A percentile compares a stretch with the other conserved stretches of the same genome.
phyloP scores from a whole-genome alignment of 2,888 invertebrate species.

The Spisula subtruncata region DNA sequence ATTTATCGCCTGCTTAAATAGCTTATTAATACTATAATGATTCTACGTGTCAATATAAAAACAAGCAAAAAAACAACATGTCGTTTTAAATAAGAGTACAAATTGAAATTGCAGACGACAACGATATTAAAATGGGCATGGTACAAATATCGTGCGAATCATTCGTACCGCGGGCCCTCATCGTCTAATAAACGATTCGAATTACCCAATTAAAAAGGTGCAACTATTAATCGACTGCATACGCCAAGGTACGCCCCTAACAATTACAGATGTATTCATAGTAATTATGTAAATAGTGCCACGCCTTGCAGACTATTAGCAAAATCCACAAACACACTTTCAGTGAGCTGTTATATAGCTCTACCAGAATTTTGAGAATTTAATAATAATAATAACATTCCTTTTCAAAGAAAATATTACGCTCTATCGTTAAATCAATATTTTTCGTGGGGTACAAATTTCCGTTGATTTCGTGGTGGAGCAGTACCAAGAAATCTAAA shows the following conservation, averaged over 20 bases:
- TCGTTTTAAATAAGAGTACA: background rate
- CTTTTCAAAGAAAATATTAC: background rate
- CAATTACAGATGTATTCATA: constrained; percentile 25
- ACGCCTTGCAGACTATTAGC: constrained; percentile 26
- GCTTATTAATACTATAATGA: background rate
- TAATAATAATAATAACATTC: constrained; percentile 6
- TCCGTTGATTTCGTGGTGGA: no score
- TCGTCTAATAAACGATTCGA: background rate
- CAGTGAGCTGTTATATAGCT: no score
- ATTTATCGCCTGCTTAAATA: background rate
- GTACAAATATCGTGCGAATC: background rate
- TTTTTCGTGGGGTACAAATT: no score
- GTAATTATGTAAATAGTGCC: constrained; percentile 39
- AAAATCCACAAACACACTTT: background rate
- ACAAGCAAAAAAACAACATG: background rate
- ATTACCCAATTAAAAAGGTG: constrained; percentile 36
- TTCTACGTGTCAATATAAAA: background rate
- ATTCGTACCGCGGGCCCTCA: background rate
- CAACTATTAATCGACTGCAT: constrained; percentile 14
- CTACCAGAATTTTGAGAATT: background rate
- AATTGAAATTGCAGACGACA: background rate
- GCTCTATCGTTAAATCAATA: no score
- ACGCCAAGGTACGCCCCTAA: background rate
- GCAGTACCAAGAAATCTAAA: no score
- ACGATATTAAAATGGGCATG: background rate